Evolutionary conservation across 2,888 invertebrate genomes (phyloP).

Genomic region (Dascillus cervinus): DNA sequence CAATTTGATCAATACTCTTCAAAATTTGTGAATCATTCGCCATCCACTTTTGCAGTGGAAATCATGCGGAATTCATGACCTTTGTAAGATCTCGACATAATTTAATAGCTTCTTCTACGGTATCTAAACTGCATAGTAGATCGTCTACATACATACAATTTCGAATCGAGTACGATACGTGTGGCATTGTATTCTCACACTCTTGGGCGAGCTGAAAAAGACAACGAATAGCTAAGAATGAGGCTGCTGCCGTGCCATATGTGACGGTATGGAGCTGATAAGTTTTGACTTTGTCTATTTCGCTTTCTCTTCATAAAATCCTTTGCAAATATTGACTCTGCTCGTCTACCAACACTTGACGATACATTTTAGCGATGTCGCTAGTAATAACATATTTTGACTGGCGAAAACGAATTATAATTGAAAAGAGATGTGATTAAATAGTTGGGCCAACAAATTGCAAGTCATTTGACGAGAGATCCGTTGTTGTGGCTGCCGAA

Average conservation of each 20-base stretch:
- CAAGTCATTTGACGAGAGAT: constrained; percentile 16
- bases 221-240: constrained; percentile 16
- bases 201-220: constrained; percentile 13
- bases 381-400: constrained; percentile 10
- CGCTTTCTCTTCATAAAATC: constrained; percentile 14
- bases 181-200: constrained; percentile 8
- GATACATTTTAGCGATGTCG: constrained; percentile 20
- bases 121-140: constrained; percentile 12
- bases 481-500: constrained; percentile 10
- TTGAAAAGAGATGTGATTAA: constrained; percentile 12
- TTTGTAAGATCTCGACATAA: constrained; percentile 4
- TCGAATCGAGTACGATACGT: constrained; percentile 10
- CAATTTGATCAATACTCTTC: too few relatives aligned
- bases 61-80: constrained; percentile 9
- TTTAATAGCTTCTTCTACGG: constrained; percentile 8
- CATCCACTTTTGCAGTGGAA: constrained; percentile 15
- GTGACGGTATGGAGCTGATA: constrained; percentile 19
- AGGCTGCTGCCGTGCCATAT: constrained; percentile 16
- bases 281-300: constrained; percentile 7
- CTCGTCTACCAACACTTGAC: constrained; percentile 10
- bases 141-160: constrained; percentile 16
- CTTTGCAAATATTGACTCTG: constrained; percentile 11
- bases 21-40: too few relatives aligned
- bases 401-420: constrained; percentile 15
- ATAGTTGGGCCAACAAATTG: constrained; percentile 12